Base-by-base conservation (phyloP, 1,140 invertebrate species). In the Pissodes strobi region DNA sequence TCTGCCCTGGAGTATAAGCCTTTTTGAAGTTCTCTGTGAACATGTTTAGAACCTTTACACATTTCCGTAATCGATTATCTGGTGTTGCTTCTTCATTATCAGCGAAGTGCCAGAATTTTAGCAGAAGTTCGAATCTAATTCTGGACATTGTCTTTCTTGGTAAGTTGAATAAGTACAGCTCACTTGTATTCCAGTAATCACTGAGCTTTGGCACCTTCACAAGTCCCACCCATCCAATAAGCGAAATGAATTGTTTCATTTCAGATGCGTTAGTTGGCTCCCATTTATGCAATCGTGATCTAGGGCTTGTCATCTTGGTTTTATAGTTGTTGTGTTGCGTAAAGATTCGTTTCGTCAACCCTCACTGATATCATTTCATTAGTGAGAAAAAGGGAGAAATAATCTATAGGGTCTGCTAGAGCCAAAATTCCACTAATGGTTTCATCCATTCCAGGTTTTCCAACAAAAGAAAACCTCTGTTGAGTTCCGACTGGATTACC, bases 1-100 rank as follows among this genome's bases (percentile, higher is more conserved):
- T 71, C 59, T 71, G 52, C 2, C 15, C 67, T 63, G 39, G 76
- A 63, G 56, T 64, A 39, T 41, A 60, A 10, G 23, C 21, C 6
- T 71, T 65, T 34, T 22, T 27, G 59, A 76, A 77, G 21, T 37
- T 52, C 27, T 30, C 17, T 12, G 43, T 37, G 13, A 66, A 45
- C 15, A 17, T 27, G 15, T 53, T 2, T 13, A 66, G 9, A 19
- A 66, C n/a, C 4, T 6, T 27, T 3, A 43, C 22, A 12, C 52
- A 13, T 60, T 59, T 66, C 21, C 37, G 13, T 13, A 46, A 3
- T 10, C 64, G 45, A 48, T 66, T 25, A 6, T 12, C 19, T 13
- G 12, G 34, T 18, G 5, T 6, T 15, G 27, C 43, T 15, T 34
- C 8, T 4, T 49, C 37, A 17, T 65, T 65, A 58, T 65, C 34